Evolutionary conservation across 1,140 invertebrate genomes (phyloP), one percentile per base, ranked within the genome.

Genomic region (Zaprionus camerounensis): DNA sequence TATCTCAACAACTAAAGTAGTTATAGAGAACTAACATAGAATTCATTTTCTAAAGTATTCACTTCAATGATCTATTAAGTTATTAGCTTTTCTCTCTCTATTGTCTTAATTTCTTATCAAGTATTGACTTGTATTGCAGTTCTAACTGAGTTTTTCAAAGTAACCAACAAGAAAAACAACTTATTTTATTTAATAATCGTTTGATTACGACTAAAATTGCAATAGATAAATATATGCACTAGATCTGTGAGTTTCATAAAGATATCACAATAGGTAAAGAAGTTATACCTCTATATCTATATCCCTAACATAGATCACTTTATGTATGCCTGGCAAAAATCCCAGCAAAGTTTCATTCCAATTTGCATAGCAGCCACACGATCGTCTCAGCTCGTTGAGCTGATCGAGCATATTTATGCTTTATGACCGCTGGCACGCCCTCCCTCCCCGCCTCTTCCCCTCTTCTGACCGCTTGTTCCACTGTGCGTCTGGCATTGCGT

Each of bases 401-500:
- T 24, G 46, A 51, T 51, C 46, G 46, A 51, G 20, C 46, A 51
- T 22, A 51, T 51, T 51, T 51, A 51, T 51, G 46, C 46, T 49
- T 49, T 49, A 49, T 49, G 46, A 13, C 20, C 17, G 9, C 17
- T 46, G n/a, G 7, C n/a, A 49, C 44, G n/a, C 17, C n/a, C 17
- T 11, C 5, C 3, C 2, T n/a, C 15, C 38, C 5, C 15, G 3
- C 15, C 15, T 2, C 15, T 6, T n/a, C 7, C 6, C n/a, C n/a
- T 2, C 2, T 7, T 2, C 41, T 4, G 12, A 1, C 36, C 24
- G 5, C 5, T 5, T 26, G 26, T 5, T 26, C 26, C 15, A 41
- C 44, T 4, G 20, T 49, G 46, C 46, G 46, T 51, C 20, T 22
- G 20, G 46, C 20, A 24, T 51, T 51, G 46, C 46, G 46, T 51